These are phyloP conservation scores for Campylomormyrus numenius DNA, from an alignment of 2,113 vertebrate species.

Conservation along the genomic window DNA sequence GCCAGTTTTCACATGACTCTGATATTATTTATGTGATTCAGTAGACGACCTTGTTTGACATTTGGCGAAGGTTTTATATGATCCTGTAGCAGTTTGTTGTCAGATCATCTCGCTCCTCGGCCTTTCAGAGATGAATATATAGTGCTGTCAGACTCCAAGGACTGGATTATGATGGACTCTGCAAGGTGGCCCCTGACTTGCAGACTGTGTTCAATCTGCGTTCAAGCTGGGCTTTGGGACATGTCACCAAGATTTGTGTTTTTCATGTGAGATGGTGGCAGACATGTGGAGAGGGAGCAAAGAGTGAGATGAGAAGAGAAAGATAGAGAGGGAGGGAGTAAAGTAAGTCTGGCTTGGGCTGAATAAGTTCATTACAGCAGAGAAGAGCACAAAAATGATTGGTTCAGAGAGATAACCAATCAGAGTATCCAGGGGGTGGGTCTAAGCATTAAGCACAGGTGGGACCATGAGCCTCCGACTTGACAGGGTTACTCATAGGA, in stretches of 20 bases:
- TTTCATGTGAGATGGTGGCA: not conserved
- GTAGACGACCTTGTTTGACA: not conserved
- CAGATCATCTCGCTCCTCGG: not conserved
- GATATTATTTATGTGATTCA: not conserved
- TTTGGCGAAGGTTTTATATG: not conserved
- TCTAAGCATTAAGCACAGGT: not conserved
- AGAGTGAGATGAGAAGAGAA: not conserved
- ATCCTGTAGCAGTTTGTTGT: not conserved
- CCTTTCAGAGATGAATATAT: not conserved
- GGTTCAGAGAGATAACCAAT: not conserved
- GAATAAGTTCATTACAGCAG: slow-evolving; percentile 13
- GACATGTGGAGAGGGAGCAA: not conserved
- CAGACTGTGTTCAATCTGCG: not conserved
- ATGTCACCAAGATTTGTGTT: not conserved
- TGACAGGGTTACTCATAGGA: not conserved
- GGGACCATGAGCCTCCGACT: not conserved
- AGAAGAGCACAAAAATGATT: not conserved
- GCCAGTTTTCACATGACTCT: not conserved
- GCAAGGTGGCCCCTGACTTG: not conserved
- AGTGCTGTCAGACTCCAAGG: not conserved
- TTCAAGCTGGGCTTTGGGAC: not conserved
- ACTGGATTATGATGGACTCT: not conserved
- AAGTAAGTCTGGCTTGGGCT: not conserved
- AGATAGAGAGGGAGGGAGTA: slow-evolving; percentile 6
- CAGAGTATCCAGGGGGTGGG: not conserved